These are phyloP conservation scores for Tetrapedia diversipes DNA, from an alignment of 2,888 invertebrate genomes.

Conservation along the genomic window DNA sequence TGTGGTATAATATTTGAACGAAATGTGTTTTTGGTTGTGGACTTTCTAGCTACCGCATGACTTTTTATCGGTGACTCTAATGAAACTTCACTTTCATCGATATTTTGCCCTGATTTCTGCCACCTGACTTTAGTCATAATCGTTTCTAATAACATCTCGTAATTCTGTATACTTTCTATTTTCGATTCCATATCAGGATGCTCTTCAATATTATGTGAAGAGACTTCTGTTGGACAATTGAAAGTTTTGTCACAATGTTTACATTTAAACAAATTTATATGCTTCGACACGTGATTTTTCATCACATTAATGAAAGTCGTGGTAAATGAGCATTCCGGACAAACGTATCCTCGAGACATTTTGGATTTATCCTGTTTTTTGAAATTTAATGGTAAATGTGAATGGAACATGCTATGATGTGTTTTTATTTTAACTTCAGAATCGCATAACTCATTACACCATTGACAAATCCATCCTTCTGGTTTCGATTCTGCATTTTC, in stretches of 20 bases:
- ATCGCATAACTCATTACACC: conserved; percentile 79
- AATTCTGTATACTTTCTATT: conserved; percentile 70
- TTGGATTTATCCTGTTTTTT: conserved; percentile 56
- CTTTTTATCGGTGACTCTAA: conserved; percentile 10
- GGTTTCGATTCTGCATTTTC: conserved; percentile 7
- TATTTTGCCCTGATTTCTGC: background rate
- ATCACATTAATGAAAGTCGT: conserved; percentile 76
- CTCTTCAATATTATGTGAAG: conserved; percentile 73
- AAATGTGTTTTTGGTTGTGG: conserved; percentile 79
- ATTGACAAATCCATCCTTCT: conserved; percentile 75
- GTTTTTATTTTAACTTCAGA: conserved; percentile 75
- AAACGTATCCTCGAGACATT: conserved; percentile 76
- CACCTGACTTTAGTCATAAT: conserved; percentile 66
- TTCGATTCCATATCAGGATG: conserved; percentile 77
- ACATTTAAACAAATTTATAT: conserved; percentile 82
- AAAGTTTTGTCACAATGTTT: conserved; percentile 80
- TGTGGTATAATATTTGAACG: conserved; percentile 49
- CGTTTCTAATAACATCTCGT: conserved; percentile 63
- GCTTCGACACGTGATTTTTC: conserved; percentile 81
- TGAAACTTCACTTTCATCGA: background rate
- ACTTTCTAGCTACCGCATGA: conserved; percentile 82
- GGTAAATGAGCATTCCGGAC: conserved; percentile 81
- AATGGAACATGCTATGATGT: conserved; percentile 81
- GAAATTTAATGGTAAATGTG: conserved; percentile 77
- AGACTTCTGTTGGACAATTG: conserved; percentile 71